Evolutionary conservation across 1,140 invertebrate species (phyloP).

Genomic region (Plutomurus gul): DNA sequence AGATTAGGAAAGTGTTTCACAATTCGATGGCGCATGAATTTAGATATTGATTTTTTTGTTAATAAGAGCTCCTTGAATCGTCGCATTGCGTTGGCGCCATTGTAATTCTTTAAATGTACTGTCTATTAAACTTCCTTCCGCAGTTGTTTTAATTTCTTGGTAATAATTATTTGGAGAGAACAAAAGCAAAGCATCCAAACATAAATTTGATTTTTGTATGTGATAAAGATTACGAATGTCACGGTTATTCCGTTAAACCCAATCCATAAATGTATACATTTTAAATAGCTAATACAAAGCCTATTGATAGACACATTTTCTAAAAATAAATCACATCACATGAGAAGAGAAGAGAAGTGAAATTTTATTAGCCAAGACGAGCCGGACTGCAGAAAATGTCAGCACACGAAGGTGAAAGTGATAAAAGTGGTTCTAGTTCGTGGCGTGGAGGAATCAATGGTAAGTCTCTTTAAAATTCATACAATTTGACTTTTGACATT

Average conservation of each 20-base stretch:
- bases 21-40: neutral
- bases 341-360: neutral
- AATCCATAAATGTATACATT: too few species aligned
- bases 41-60: neutral
- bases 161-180: neutral
- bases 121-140: too few species aligned
- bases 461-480: too few species aligned
- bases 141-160: neutral
- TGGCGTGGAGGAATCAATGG: neutral
- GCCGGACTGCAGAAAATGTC: neutral
- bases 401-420: conserved; percentile 2
- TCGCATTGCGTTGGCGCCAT: conserved; percentile 6
- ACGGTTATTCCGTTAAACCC: too few species aligned
- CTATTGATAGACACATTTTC: too few species aligned
- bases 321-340: too few species aligned
- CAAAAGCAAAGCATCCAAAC: too few species aligned
- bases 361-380: neutral
- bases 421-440: neutral
- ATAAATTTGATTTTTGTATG: too few species aligned
- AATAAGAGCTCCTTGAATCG: neutral
- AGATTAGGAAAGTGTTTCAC: too few species aligned
- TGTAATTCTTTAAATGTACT: neutral
- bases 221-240: too few species aligned
- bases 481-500: too few species aligned
- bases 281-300: too few species aligned